Base-by-base conservation (phyloP, 2,888 invertebrate species). In the Drosophila merina region DNA sequence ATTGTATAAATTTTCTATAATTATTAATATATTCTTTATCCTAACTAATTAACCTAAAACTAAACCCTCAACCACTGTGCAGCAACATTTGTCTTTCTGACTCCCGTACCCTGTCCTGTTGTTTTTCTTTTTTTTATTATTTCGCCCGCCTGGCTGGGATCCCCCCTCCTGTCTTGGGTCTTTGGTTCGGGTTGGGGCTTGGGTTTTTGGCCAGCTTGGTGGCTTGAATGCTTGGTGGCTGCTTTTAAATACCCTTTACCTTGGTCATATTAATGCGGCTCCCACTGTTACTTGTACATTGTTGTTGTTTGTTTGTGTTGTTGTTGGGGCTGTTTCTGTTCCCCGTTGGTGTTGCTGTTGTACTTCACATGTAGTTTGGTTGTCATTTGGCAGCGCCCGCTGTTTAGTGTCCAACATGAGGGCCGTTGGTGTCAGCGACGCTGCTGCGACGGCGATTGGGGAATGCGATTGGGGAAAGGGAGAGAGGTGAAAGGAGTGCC, bases 301-400 rank as follows among this genome's bases (percentile, higher is more conserved):
- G 67, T 67, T 58, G 57, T 59, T 59, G 62, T 44, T 20, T 20
- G 20, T 20, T 20, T 20, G 20, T 20, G 20, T 20, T 20, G 20
- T 20, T 20, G 20, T 20, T 20, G 20, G 14, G 51, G 45, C 26
- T 67, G 49, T 56, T 68, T 52, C 57, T 76, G 58, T 20, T 20
- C 20, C 20, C 20, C 20, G 20, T 55, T 64, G 80, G 69, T 78
- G 75, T 73, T 76, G 80, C 72, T 86, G 88, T 82, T 87, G 85
- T 88, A 87, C 85, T 81, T 81, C 81, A 73, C 86, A 84, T 86
- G 84, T 78, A 81, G 83, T 76, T 87, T 78, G 80, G 78, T 78
- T 88, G 89, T 89, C 88, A 89, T 89, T 89, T 81, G 89, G 82
- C 88, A 87, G 88, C 84, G 86, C 84, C 83, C 87, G 85, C 87